A percentile compares a stretch with the other conserved stretches of the same genome.
Conservation (phyloP, 2,113 vertebrate species). For the Chionis minor region DNA sequence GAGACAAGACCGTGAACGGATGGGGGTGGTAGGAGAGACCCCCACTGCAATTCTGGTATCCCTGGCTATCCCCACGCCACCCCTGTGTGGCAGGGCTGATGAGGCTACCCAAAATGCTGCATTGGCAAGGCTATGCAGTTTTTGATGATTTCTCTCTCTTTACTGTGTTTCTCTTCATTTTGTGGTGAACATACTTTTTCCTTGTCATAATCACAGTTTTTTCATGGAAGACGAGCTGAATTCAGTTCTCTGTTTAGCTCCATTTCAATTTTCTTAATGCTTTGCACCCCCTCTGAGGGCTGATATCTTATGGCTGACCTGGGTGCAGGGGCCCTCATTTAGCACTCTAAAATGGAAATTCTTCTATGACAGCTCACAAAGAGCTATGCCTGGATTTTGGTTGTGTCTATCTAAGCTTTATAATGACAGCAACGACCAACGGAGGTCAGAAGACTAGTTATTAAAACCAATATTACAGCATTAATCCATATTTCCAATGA, state of each 20-base stretch:
- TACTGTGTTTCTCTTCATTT: neutral
- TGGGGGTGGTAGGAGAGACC: neutral
- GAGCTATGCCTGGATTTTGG: neutral
- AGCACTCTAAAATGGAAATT: neutral
- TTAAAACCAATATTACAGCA: neutral
- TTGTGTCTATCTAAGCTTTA: neutral
- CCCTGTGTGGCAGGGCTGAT: neutral
- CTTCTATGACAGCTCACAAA: neutral
- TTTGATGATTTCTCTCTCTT: neutral
- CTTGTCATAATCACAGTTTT: neutral
- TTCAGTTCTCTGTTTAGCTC: neutral
- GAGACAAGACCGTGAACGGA: fast-evolving
- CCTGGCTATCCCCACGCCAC: no score
- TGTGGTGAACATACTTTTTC: neutral
- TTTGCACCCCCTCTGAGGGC: neutral
- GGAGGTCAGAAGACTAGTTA: neutral
- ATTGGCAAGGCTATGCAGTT: neutral
- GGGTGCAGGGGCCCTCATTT: neutral
- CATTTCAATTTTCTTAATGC: neutral
- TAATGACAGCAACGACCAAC: neutral
- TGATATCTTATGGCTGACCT: neutral
- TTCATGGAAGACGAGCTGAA: neutral
- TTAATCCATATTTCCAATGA: neutral
- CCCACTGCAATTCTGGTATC: neutral
- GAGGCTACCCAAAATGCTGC: neutral